These are phyloP conservation scores for Hucho hucho DNA, from an alignment of 2,113 vertebrate genomes.

Conservation along the genomic window DNA sequence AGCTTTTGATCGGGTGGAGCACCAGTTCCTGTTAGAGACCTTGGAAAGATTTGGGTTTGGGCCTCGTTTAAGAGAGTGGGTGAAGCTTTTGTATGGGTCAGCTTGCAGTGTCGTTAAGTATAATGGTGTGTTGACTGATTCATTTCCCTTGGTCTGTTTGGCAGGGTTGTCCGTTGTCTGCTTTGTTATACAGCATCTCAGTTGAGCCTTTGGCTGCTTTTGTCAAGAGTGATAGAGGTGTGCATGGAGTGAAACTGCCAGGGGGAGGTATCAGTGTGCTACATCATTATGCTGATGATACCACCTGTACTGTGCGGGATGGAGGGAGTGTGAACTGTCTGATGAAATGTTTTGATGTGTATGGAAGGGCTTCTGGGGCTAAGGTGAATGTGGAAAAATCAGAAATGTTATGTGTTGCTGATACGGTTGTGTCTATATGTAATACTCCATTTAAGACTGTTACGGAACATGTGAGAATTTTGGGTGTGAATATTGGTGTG, in stretches of 20 bases:
- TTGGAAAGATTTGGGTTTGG: background rate
- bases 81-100: background rate
- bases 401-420: too few species aligned
- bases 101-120: background rate
- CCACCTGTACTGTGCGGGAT: too few species aligned
- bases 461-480: background rate
- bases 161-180: background rate
- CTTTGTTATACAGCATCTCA: background rate
- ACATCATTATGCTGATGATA: too few species aligned
- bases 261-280: too few species aligned
- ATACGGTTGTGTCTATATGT: too few species aligned
- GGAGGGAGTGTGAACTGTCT: too few species aligned
- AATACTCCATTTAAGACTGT: background rate
- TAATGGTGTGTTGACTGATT: background rate
- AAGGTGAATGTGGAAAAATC: too few species aligned
- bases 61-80: background rate
- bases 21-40: background rate
- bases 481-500: background rate
- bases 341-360: too few species aligned
- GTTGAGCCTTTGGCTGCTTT: background rate
- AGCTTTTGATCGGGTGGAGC: too few species aligned
- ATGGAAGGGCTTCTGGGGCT: too few species aligned
- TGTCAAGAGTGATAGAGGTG: background rate
- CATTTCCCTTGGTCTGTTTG: background rate
- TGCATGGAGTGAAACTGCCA: too few species aligned